Base-by-base conservation (phyloP, 2,797 vertebrate genomes). In the Dipus sagitta region DNA sequence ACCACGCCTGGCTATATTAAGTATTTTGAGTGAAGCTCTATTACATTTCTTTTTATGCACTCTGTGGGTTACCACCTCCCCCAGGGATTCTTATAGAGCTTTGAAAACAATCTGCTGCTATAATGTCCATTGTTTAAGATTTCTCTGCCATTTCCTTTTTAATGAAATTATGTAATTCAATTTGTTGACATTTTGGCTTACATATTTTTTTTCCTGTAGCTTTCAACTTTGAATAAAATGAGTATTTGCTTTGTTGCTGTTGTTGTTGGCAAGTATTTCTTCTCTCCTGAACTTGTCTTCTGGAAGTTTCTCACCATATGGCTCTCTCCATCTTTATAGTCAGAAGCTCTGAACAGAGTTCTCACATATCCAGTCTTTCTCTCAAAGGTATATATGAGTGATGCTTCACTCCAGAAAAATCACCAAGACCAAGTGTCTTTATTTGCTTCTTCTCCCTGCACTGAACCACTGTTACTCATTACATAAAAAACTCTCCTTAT, bases 401-500 rank as follows among this genome's bases (percentile, higher is more conserved):
- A 47, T 47, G 47, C 6, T 47, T 9, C 1, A 10, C 84, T 47
- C 17, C 24, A 86, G 21, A 74, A 30, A 30, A 95, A 65, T 24
- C 2, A 74, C 58, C 18, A 79, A 92, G 38, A 86, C 62, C 2
- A 26, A 23, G 4, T 24, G 11, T 68, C 67, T 75, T 72, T 86
- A 82, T 93, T 94, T 92, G 30, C 64, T 83, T 94, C 14, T 74
- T 11, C 65, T 86, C n/a, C 30, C 20, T 81, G 38, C 2, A 28
- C 38, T 70, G 64, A 86, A 70, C 34, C 79, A 86, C 68, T 70
- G 30, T 72, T 87, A 47, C 70, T 76, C 67, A 42, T 95, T 96
- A 32, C 68, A 52, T 24, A 94, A 23, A 79, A 93, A 84, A 17
- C 8, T 84, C 64, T 84, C 30, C 92, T 92, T 82, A 82, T 68